Evolutionary conservation across 1,140 invertebrate species (phyloP).

Genomic region (Antheraea pernyi): DNA sequence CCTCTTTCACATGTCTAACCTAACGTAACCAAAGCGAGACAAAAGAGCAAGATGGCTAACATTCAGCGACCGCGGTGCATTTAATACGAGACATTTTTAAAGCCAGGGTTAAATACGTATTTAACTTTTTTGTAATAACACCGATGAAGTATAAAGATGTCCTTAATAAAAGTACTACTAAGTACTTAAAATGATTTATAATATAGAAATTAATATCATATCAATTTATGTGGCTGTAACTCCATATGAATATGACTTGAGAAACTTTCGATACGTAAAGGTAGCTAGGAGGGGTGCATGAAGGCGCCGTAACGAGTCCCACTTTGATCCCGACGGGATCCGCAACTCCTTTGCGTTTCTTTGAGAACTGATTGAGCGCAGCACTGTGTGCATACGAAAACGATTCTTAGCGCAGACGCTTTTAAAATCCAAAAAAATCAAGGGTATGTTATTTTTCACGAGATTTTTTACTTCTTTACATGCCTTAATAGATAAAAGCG

Average conservation of each 20-base stretch:
- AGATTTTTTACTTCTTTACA: background rate
- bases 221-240: background rate
- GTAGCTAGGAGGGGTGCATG: background rate
- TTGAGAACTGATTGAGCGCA: constrained; percentile 67
- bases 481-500: too few species aligned
- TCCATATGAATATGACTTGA: background rate
- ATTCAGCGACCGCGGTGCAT: too few species aligned
- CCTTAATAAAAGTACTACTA: too few species aligned
- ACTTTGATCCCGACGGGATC: constrained; percentile 55
- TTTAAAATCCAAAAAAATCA: background rate
- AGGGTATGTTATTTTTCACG: background rate
- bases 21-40: too few species aligned
- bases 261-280: background rate
- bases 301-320: constrained; percentile 43
- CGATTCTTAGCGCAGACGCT: constrained; percentile 10
- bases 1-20: too few species aligned
- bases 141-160: too few species aligned
- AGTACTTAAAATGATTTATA: too few species aligned
- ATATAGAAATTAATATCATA: too few species aligned
- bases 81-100: too few species aligned
- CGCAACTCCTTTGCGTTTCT: constrained; percentile 48
- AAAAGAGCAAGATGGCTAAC: too few species aligned
- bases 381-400: constrained; percentile 65
- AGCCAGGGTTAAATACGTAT: too few species aligned
- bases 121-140: too few species aligned